Conservation (phyloP, 1,140 invertebrate genomes). For the Drosophila orosa region DNA sequence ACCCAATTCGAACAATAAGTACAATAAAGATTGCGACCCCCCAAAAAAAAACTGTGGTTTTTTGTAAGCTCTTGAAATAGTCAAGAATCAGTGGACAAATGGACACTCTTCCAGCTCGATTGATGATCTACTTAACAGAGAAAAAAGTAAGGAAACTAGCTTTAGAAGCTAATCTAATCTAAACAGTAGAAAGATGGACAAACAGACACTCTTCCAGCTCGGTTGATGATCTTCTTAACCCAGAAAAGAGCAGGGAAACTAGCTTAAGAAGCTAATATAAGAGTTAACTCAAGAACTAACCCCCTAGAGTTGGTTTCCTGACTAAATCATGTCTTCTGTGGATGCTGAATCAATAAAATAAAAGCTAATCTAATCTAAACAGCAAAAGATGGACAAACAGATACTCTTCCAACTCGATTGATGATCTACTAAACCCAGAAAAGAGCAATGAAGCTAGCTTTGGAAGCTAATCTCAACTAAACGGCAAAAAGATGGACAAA, state of each 20-base stretch:
- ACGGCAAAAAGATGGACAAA: too few relatives aligned
- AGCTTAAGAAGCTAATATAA: background rate
- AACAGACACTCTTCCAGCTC: background rate
- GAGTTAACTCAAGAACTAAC: background rate
- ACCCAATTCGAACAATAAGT: constrained; percentile 74
- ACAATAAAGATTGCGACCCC: constrained; percentile 56
- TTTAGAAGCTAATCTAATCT: too few relatives aligned
- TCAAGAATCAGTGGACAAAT: too few relatives aligned
- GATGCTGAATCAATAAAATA: too few relatives aligned
- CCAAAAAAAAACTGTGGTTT: background rate
- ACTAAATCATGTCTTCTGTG: too few relatives aligned
- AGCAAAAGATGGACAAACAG: background rate
- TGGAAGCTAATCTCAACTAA: background rate
- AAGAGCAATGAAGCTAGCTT: background rate
- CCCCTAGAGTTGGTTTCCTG: background rate
- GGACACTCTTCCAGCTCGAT: background rate
- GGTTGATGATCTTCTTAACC: background rate
- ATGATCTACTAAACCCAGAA: background rate
- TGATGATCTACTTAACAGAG: background rate
- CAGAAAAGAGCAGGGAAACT: background rate
- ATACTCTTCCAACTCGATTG: background rate
- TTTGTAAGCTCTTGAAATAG: background rate
- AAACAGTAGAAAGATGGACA: too few relatives aligned
- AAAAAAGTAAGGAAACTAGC: too few relatives aligned
- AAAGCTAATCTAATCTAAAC: too few relatives aligned